Conservation (phyloP, 2,888 invertebrate genomes). For the Galeopsomyia nigrocyanea region DNA sequence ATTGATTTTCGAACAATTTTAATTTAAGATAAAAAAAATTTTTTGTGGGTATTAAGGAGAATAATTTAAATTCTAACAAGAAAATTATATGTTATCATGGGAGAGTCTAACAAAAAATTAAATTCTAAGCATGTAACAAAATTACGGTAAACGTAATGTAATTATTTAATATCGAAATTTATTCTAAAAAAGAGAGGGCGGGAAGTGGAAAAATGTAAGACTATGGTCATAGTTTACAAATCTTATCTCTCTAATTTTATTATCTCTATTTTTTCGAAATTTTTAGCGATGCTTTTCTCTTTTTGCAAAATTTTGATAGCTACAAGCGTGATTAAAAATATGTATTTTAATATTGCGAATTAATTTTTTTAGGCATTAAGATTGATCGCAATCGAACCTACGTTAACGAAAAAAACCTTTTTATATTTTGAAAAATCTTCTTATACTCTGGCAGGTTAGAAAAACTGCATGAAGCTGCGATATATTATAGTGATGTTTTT, state of each 20-base stretch:
- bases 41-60: slow-evolving; percentile 48
- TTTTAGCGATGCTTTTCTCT: neutral
- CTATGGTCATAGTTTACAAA: slow-evolving; percentile 40
- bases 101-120: slow-evolving; percentile 28
- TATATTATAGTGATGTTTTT: slow-evolving; percentile 5
- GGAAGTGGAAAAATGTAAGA: slow-evolving; percentile 44
- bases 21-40: slow-evolving; percentile 5
- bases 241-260: slow-evolving; percentile 47
- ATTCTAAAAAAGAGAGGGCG: slow-evolving; percentile 18
- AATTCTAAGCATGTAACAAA: slow-evolving; percentile 34
- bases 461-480: slow-evolving; percentile 18
- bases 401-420: too few species aligned
- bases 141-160: slow-evolving; percentile 3
- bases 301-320: slow-evolving; percentile 1
- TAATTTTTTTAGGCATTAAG: slow-evolving; percentile 10
- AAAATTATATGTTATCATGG: slow-evolving; percentile 36
- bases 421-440: too few species aligned
- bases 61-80: slow-evolving; percentile 42
- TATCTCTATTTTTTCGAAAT: slow-evolving; percentile 35
- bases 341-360: neutral
- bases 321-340: neutral
- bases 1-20: slow-evolving; percentile 28
- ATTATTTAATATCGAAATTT: neutral
- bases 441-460: too few species aligned
- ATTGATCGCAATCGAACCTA: too few species aligned